Conservation (phyloP, 2,113 vertebrate genomes). For the Caracal caracal region DNA sequence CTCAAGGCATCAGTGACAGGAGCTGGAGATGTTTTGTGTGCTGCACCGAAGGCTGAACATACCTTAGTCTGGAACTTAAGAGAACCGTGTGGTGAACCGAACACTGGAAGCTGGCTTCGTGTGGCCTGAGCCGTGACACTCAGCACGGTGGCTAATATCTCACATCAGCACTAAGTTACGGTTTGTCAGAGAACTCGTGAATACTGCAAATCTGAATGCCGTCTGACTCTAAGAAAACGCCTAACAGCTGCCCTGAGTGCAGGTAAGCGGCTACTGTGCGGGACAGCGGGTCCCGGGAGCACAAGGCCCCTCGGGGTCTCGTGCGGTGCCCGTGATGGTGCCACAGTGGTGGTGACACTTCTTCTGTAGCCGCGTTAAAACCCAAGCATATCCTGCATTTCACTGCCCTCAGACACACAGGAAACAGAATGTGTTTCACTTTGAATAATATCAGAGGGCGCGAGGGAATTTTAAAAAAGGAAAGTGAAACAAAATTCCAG, state of each 20-base stretch:
- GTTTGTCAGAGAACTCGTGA: fast-evolving
- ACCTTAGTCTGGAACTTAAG: fast-evolving
- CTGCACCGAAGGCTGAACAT: neutral
- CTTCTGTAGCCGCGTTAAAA: fast-evolving
- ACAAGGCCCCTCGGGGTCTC: neutral
- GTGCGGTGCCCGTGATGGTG: neutral
- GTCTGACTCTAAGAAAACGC: fast-evolving
- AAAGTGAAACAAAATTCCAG: slow-evolving; percentile 25
- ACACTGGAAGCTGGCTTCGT: fast-evolving
- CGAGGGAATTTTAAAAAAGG: neutral
- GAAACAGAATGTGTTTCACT: neutral
- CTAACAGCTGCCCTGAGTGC: fast-evolving
- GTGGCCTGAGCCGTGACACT: fast-evolving
- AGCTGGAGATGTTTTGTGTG: neutral
- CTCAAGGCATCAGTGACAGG: neutral
- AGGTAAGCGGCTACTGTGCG: neutral
- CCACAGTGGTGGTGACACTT: neutral
- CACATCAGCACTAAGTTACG: fast-evolving
- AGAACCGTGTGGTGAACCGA: fast-evolving
- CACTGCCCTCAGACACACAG: neutral
- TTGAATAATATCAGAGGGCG: neutral
- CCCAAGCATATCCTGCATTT: fast-evolving
- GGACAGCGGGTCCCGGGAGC: too few species aligned
- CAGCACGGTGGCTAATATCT: fast-evolving
- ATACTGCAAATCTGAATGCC: fast-evolving